A percentile compares a stretch with the other conserved stretches of the same genome.
phyloP scores from a whole-genome alignment of 1,140 invertebrate genomes.

The Matsumurasca onukii region DNA sequence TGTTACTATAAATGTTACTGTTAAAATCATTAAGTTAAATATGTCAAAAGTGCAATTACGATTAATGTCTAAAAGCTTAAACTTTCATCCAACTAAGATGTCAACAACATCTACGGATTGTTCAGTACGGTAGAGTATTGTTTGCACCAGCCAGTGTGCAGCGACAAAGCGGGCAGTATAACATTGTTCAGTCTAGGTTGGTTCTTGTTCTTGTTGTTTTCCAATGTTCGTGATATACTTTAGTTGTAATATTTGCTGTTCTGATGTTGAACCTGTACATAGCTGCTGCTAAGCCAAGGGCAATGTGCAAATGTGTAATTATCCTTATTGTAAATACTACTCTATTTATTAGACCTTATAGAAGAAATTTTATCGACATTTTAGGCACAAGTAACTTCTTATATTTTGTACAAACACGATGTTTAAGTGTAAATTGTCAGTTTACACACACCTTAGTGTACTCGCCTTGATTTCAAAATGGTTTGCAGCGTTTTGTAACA shows the following conservation, averaged over 20 bases:
- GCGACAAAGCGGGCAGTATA: too few relatives aligned
- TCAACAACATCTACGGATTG: too few relatives aligned
- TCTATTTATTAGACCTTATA: constrained; percentile 18
- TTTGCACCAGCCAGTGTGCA: too few relatives aligned
- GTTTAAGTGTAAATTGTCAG: constrained; percentile 10
- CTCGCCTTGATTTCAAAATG: background rate
- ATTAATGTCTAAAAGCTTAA: too few relatives aligned
- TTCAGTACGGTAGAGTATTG: too few relatives aligned
- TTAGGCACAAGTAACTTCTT: constrained; percentile 14
- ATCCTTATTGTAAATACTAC: constrained; percentile 24
- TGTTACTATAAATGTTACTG: too few relatives aligned
- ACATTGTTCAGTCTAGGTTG: too few relatives aligned
- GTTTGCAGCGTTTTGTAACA: constrained; percentile 1
- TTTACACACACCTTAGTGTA: background rate
- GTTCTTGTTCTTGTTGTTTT: too few relatives aligned
- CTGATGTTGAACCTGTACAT: constrained; percentile 4
- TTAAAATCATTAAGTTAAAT: too few relatives aligned
- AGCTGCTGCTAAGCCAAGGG: constrained; percentile 10
- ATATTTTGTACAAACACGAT: constrained; percentile 20
- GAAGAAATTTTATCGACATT: background rate
- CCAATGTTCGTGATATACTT: background rate
- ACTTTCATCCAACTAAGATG: too few relatives aligned
- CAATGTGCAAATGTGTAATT: constrained; percentile 29
- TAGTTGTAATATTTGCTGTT: background rate
- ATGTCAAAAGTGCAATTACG: too few relatives aligned